Evolutionary conservation across 2,888 invertebrate genomes (phyloP), one percentile per base, ranked within the genome.

Genomic region (Hyles lineata): DNA sequence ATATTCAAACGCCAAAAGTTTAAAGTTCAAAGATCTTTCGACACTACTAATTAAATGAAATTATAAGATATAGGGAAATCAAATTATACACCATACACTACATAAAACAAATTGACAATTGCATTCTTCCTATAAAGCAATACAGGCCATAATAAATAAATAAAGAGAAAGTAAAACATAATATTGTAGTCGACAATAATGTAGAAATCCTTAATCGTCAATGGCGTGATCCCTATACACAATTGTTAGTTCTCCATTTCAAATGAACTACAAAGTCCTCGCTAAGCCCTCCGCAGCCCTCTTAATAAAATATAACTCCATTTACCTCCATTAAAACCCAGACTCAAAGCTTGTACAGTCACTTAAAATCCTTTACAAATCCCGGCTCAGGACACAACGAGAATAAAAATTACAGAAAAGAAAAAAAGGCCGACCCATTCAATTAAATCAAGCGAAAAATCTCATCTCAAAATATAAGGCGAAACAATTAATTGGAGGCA

Each of bases 401-500:
- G 62, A 32, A 15, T 43, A 43, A 76, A 78, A 78, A 76, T 72
- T 71, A 74, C 74, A 75, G 77, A 76, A 74, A 76, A 74, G 74
- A 76, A 78, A 74, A n/a, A 73, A 75, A 76, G 60, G 52, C 74
- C 70, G 72, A 71, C 75, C 73, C 71, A 62, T 79, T 81, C 80
- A 84, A 83, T 83, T 83, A 81, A 81, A 80, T 79, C 76, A 67
- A 55, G 76, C 74, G 77, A 73, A 72, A 77, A 80, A 74, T 76
- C 78, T 77, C 74, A 73, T 76, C 78, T 78, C 73, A 73, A 80
- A 79, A 81, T 77, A 77, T 77, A 78, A 80, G 79, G 75, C 70
- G 79, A 80, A 80, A 83, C 80, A 82, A 83, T 84, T 85, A 84
- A 84, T 79, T 72, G 73, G 75, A 76, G 79, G 74, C 75, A 75